Conservation (phyloP, 2,113 vertebrate genomes). For the Forbesichthys agassizii region DNA sequence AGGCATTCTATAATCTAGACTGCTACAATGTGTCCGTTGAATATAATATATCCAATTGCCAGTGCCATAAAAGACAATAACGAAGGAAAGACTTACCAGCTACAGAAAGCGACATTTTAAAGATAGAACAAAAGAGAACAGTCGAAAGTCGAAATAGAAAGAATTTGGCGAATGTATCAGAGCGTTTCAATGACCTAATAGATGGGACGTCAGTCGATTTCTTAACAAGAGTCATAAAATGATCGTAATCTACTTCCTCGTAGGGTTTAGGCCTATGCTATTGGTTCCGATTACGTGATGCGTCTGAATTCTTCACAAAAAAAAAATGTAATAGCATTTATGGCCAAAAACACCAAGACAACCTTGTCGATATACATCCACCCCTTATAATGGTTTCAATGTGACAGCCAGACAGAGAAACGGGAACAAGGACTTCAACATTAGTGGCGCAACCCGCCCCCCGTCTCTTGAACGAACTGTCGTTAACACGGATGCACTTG, state of each 20-base stretch:
- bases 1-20: background rate
- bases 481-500: conserved; percentile 1
- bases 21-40: too few relatives aligned
- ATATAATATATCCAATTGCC: background rate
- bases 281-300: too few relatives aligned
- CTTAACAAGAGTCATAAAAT: too few relatives aligned
- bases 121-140: background rate
- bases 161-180: background rate
- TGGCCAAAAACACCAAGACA: too few relatives aligned
- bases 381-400: too few relatives aligned
- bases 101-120: conserved; percentile 59
- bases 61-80: background rate
- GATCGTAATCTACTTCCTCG: too few relatives aligned
- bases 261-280: too few relatives aligned
- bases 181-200: background rate
- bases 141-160: background rate
- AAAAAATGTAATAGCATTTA: too few relatives aligned
- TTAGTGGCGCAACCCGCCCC: background rate
- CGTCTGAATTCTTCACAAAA: too few relatives aligned
- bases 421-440: background rate
- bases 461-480: background rate
- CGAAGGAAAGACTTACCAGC: conserved; percentile 53
- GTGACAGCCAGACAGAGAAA: background rate
- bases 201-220: too few relatives aligned
- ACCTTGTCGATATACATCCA: too few relatives aligned